Percentiles rank a stretch among this genome's conserved stretches.
Evolutionary conservation across 1,140 invertebrate species (phyloP).

Genomic region (Drosophila parabipectinata): DNA sequence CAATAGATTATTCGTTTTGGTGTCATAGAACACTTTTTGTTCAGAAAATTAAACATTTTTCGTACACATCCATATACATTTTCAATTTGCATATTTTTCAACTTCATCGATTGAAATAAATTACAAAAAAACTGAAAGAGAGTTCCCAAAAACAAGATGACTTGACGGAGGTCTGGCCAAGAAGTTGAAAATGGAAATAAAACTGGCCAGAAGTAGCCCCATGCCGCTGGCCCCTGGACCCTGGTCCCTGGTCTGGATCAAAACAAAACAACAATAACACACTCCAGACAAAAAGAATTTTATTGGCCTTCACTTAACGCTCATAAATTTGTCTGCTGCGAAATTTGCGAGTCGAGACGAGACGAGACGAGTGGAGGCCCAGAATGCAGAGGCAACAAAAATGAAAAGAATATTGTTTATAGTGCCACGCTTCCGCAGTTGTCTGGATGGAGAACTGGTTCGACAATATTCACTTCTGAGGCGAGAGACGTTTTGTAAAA

Average conservation of each 20-base stretch:
- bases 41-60: too few species aligned
- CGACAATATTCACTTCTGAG: slow-evolving; percentile 16
- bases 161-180: slow-evolving; percentile 37
- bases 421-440: slow-evolving; percentile 72
- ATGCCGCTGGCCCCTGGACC: background rate
- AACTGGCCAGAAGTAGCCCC: slow-evolving; percentile 31
- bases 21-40: background rate
- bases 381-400: slow-evolving; percentile 43
- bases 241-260: background rate
- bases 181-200: slow-evolving; percentile 56
- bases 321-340: slow-evolving; percentile 76
- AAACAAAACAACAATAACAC: slow-evolving; percentile 30
- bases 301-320: slow-evolving; percentile 79
- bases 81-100: slow-evolving; percentile 25
- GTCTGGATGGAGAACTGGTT: slow-evolving; percentile 58
- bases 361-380: slow-evolving; percentile 1
- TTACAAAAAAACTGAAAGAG: background rate
- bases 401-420: slow-evolving; percentile 68
- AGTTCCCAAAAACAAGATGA: slow-evolving; percentile 40
- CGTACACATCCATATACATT: background rate
- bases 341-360: slow-evolving; percentile 63
- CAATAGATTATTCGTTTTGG: background rate
- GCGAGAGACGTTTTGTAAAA: slow-evolving; percentile 25
- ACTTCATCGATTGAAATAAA: background rate
- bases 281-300: slow-evolving; percentile 78